These are phyloP conservation scores for Drosophila pseudotakahashii DNA, from an alignment of 2,888 invertebrate species.

Conservation along the genomic window DNA sequence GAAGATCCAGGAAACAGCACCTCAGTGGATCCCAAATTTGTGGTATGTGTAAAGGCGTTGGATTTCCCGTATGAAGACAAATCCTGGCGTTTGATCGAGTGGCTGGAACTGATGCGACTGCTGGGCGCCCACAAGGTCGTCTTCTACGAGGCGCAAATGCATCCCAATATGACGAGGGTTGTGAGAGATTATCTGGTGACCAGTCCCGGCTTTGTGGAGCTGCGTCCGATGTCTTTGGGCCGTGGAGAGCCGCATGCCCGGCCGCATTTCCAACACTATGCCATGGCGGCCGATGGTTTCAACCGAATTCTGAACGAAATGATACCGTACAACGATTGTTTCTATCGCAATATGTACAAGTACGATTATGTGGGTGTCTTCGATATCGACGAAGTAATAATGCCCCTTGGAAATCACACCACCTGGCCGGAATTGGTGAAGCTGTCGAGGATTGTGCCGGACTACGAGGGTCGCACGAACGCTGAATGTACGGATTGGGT, in stretches of 20 bases:
- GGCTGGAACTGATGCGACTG: conserved; percentile 94
- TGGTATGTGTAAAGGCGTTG: conserved; percentile 95
- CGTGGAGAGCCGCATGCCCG: conserved; percentile 94
- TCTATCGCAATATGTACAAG: conserved; percentile 95
- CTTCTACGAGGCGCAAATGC: conserved; percentile 94
- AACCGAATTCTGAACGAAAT: conserved; percentile 96
- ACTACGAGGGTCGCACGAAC: conserved; percentile 85
- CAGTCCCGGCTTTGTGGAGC: conserved; percentile 87
- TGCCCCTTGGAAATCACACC: conserved; percentile 89
- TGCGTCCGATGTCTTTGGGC: conserved; percentile 92
- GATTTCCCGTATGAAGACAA: conserved; percentile 95
- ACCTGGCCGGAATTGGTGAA: conserved; percentile 91
- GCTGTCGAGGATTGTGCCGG: conserved; percentile 84
- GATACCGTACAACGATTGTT: conserved; percentile 97
- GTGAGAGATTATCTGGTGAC: conserved; percentile 86
- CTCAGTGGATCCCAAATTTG: conserved; percentile 86
- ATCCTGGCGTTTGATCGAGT: conserved; percentile 94
- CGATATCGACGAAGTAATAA: conserved; percentile 97
- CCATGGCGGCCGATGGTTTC: conserved; percentile 92
- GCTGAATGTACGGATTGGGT: conserved; percentile 52
- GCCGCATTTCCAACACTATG: conserved; percentile 93
- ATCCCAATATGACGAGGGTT: conserved; percentile 94
- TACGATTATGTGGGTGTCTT: conserved; percentile 94
- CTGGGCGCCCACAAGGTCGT: conserved; percentile 95
- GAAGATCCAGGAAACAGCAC: too few species aligned